Percentiles rank a stretch among this genome's conserved stretches.
Evolutionary conservation across 2,113 vertebrate genomes (phyloP).

Genomic region (Myanophis thanlyinensis): DNA sequence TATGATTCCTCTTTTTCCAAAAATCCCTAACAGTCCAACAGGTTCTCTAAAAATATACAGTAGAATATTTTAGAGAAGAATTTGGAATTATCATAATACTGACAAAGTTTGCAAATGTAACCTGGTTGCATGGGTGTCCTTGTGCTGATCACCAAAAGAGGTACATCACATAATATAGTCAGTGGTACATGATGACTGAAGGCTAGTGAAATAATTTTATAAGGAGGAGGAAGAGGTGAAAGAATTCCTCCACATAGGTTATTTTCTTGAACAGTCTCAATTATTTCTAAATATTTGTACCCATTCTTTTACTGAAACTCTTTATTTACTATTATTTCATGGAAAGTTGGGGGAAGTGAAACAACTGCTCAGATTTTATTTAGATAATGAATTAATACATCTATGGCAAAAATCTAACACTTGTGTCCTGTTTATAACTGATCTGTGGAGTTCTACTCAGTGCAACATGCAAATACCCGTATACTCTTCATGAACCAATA

Average conservation of each 20-base stretch:
- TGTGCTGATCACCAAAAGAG: background rate
- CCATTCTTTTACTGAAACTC: background rate
- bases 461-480: background rate
- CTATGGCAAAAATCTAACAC: background rate
- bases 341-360: background rate
- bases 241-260: background rate
- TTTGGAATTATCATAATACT: background rate
- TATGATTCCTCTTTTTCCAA: background rate
- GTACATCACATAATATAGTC: background rate
- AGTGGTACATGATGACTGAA: background rate
- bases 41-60: background rate
- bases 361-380: background rate
- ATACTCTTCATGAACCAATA: background rate
- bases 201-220: background rate
- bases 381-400: background rate
- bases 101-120: background rate
- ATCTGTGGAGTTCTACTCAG: background rate
- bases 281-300: background rate
- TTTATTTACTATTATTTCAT: slow-evolving; percentile 4
- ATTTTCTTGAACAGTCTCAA: background rate
- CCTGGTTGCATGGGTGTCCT: background rate
- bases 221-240: background rate
- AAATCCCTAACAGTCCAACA: background rate
- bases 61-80: background rate
- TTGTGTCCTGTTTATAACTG: background rate